Evolutionary conservation across 2,113 vertebrate genomes (phyloP).

Genomic region (human (Homo sapiens)): DNA sequence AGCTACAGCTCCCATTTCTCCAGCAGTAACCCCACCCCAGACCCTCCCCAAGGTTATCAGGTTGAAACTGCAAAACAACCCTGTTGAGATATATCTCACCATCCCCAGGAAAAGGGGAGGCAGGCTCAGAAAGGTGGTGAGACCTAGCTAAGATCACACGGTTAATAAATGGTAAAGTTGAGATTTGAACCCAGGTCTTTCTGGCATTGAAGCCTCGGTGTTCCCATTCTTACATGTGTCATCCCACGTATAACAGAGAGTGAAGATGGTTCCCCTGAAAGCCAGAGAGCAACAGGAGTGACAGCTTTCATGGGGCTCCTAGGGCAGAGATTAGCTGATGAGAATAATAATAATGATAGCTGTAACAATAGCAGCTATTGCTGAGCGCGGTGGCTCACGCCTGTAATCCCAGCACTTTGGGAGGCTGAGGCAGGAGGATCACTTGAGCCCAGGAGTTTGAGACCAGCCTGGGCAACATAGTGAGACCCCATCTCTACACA

Average conservation of each 20-base stretch:
- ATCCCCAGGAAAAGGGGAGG: not conserved
- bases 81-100: not conserved
- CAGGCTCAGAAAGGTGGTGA: not conserved
- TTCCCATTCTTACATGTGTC: not conserved
- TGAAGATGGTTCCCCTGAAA: not conserved
- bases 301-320: not conserved
- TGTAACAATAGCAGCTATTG: not conserved
- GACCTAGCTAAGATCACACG: not conserved
- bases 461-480: too few relatives aligned
- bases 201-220: not conserved
- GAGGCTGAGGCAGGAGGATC: too few relatives aligned
- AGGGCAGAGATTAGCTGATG: not conserved
- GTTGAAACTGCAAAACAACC: not conserved
- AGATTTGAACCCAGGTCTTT: not conserved
- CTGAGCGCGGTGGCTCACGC: too few relatives aligned
- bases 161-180: not conserved
- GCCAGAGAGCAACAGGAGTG: not conserved
- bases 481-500: too few relatives aligned
- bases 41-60: not conserved
- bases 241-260: not conserved
- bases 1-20: not conserved
- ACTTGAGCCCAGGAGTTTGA: too few relatives aligned
- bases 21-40: not conserved
- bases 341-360: not conserved
- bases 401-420: too few relatives aligned